Base-by-base conservation (phyloP, 35 echinoderm and acorn worm genomes). In the Apostichopus californicus region DNA sequence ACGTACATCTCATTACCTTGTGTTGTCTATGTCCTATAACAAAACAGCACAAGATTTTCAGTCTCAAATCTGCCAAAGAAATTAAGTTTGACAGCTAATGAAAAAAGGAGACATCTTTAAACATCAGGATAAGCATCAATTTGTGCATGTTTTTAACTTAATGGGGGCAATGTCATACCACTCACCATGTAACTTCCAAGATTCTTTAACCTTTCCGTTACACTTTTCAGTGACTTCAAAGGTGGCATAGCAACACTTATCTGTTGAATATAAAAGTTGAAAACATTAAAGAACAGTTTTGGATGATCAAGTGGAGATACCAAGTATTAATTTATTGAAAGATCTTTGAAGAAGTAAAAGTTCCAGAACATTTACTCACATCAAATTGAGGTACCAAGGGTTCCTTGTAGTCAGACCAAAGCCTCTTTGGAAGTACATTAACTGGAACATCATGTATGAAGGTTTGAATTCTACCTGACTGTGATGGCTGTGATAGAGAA, bases 381-480 rank as follows among this genome's bases (percentile, higher is more conserved):
- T 98, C 97, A 95, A 98, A 98, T 46, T 98, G 93, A 23, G 97
- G 97, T 11, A 98, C 92, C n/a, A 87, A 78, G 25, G 97, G 97
- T 90, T 98, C 97, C 22, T 93, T 94, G 87, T 96, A 98, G 21
- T 98, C 97, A 24, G 24, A 65, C 97, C 97, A 98, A 20, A 96
- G 78, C 58, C 93, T 92, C 72, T 87, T 93, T 56, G 95, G 95
- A 54, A 98, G 96, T 14, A 98, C 93, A 92, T 91, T 98, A 23
- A 98, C 97, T 57, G 97, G 97, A 26, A 98, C 86, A 86, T 98
- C 97, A 92, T 98, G 97, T 61, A 94, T 91, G 23, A 98, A 93
- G 12, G 77, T 96, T 70, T 95, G 91, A 80, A 93, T 94, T 52
- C 95, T 94, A 0, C 94, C 97, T 54, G 93, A 96, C 81, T 91